Evolutionary conservation across 2,888 invertebrate species (phyloP), one percentile per base, ranked within the genome.

Genomic region (Oscheius myriophilus): DNA sequence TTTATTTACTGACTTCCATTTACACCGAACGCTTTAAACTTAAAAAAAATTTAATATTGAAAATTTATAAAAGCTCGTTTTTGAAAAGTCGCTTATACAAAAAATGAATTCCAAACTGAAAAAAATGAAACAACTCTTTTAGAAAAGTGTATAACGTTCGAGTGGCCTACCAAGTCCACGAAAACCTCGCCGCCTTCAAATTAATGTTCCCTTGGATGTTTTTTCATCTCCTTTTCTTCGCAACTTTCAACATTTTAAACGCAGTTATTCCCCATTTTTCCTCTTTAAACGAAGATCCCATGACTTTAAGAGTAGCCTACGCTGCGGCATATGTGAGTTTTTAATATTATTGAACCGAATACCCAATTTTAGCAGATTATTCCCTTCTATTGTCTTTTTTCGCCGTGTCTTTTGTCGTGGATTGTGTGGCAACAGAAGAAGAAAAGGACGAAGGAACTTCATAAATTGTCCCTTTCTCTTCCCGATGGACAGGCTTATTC

Each of bases 141-240:
- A 51, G 51, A 2, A 51, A 51, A 2, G 12, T 21, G 21, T 51
- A 51, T 18, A 51, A 51, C 21, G 51, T 51, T 11, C 16, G 51
- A 3, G 21, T 51, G 16, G 51, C 51, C 21, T 51, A 51, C 25
- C 51, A 51, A 18, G 25, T 51, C 2, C 51, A 51, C 7, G 51
- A 51, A 7, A 51, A 51, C 21, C 7, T 51, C n/a, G 51, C 51
- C n/a, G 51, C 25, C 21, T 51, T 51, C 51, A 51, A 51, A 25
- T 21, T 51, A 2, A 21, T 51, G 12, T 51, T 51, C 21, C 51
- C 51, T 12, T 51, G 51, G 51, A 51, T 51, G 51, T 23, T 51
- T 7, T 25, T 51, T 18, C 51, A 51, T 51, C 51, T 51, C 21
- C 25, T 51, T 25, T 51, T 21, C 25, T 51, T 51, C 25, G 21